A percentile compares a stretch with the other conserved stretches of the same genome.
Evolutionary conservation across 2,888 invertebrate genomes (phyloP).

Genomic region (Smittia aterrima): DNA sequence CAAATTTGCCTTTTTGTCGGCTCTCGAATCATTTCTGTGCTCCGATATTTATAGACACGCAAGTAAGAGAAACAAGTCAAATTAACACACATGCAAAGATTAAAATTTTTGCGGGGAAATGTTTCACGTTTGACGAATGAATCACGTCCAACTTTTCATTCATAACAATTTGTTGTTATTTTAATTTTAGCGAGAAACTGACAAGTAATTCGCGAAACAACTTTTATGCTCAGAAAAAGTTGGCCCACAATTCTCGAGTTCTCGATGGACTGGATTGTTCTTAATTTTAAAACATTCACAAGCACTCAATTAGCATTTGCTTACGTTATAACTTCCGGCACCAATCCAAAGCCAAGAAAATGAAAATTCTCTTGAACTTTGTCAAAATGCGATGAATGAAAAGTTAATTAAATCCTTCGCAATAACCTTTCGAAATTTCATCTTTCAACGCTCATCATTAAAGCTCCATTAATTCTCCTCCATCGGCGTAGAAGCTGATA

Average conservation of each 20-base stretch:
- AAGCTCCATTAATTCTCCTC: neutral
- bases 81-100: neutral
- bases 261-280: no score
- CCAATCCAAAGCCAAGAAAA: neutral
- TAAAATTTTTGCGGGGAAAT: neutral
- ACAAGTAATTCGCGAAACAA: no score
- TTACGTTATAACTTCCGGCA: neutral
- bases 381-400: neutral
- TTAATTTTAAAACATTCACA: no score
- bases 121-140: no score
- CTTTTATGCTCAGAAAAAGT: no score
- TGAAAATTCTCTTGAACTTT: neutral
- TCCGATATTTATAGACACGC: neutral
- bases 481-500: neutral
- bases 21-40: neutral
- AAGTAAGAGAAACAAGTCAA: neutral
- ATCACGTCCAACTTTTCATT: no score
- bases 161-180: no score
- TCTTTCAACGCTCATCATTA: neutral
- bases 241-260: no score
- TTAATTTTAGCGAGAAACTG: no score
- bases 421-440: neutral
- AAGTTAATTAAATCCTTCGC: conserved; percentile 10
- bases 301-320: neutral
- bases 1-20: conserved; percentile 4